Evolutionary conservation across 2,113 vertebrate genomes (phyloP).

Genomic region (Perognathus longimembris): DNA sequence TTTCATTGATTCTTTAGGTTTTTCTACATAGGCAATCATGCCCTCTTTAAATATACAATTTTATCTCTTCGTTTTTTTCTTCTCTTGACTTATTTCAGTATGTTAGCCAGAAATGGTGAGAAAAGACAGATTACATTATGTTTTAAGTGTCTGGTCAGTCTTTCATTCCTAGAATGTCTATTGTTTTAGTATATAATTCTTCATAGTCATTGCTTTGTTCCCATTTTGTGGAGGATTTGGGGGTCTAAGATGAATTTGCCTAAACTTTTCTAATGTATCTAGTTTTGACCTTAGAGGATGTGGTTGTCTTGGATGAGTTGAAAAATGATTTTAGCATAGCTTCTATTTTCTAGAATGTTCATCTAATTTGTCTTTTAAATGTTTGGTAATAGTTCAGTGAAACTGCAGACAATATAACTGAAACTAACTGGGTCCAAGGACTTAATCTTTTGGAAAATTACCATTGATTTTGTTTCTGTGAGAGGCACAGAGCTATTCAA

Average conservation of each 20-base stretch:
- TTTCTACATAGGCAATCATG: not conserved
- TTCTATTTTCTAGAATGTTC: not conserved
- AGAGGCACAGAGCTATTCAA: not conserved
- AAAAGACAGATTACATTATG: not conserved
- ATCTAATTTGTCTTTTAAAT: not conserved
- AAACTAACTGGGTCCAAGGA: not conserved
- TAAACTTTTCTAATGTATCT: not conserved
- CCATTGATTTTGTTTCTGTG: not conserved
- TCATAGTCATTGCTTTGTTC: not conserved
- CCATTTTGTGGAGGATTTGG: not conserved
- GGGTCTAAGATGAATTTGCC: not conserved
- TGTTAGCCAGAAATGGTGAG: not conserved
- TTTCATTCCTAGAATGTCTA: not conserved
- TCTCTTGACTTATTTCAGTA: not conserved
- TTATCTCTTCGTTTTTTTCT: not conserved
- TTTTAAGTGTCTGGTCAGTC: not conserved
- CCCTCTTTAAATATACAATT: not conserved
- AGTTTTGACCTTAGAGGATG: not conserved
- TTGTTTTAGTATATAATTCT: not conserved
- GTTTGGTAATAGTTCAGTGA: not conserved
- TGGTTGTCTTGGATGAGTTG: not conserved
- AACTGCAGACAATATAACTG: not conserved
- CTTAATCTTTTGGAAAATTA: slow-evolving; percentile 14
- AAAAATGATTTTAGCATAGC: not conserved
- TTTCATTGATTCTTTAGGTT: slow-evolving; percentile 4